phyloP scores from a whole-genome alignment of 2,888 invertebrate species.

The Cylindroiulus punctatus region DNA sequence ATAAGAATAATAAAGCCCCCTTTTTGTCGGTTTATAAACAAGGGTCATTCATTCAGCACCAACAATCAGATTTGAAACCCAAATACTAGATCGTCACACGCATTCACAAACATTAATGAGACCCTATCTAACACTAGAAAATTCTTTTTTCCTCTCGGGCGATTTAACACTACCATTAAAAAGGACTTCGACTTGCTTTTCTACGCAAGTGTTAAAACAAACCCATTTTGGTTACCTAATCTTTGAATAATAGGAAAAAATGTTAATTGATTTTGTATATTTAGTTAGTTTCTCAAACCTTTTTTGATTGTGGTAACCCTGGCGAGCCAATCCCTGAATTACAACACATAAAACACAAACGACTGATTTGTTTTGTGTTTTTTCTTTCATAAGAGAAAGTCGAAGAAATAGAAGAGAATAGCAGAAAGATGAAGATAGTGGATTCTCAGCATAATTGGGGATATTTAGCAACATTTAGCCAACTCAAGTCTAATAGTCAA shows the following conservation, averaged over 20 bases:
- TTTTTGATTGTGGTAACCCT: constrained; percentile 51
- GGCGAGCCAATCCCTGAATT: constrained; percentile 53
- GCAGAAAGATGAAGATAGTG: background rate
- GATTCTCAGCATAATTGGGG: background rate
- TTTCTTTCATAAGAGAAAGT: constrained; percentile 22
- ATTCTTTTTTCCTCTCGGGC: background rate
- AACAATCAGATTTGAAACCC: background rate
- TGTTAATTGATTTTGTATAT: constrained; percentile 37
- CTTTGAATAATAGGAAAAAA: constrained; percentile 23
- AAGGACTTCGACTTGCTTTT: constrained; percentile 30
- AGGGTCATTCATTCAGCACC: background rate
- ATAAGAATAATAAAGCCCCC: constrained; percentile 35
- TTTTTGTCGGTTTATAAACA: background rate
- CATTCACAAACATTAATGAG: constrained; percentile 22
- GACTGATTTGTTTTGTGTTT: constrained; percentile 48
- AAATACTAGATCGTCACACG: background rate
- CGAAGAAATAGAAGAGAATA: background rate
- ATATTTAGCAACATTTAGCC: background rate
- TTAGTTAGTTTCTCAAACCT: constrained; percentile 35
- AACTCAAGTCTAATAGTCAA: background rate
- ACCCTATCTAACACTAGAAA: background rate
- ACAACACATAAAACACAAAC: constrained; percentile 37
- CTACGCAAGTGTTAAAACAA: constrained; percentile 43
- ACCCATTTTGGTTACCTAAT: constrained; percentile 22
- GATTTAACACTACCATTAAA: constrained; percentile 6